These are phyloP conservation scores for Aspidiotus rigidus DNA, from an alignment of 2,888 invertebrate species.

Conservation along the genomic window DNA sequence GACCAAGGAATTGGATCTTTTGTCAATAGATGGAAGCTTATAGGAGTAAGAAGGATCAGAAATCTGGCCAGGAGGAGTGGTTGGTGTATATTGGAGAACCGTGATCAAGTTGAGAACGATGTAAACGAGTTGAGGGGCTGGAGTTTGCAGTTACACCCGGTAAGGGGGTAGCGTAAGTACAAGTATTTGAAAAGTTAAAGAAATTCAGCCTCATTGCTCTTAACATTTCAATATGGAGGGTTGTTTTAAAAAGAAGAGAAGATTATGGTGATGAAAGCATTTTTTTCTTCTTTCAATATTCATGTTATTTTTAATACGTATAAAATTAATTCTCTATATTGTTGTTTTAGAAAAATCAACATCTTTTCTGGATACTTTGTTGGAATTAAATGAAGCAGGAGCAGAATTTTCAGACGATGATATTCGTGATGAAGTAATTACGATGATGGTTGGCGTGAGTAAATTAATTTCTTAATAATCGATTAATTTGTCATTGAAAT, in stretches of 20 bases:
- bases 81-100: no score
- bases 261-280: constrained; percentile 13
- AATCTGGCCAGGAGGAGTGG: no score
- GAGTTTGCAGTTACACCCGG: no score
- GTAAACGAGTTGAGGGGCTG: no score
- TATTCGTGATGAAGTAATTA: constrained; percentile 38
- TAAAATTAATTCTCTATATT: not conserved
- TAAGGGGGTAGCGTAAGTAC: no score
- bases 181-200: no score
- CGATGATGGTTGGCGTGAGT: constrained; percentile 39
- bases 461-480: not conserved
- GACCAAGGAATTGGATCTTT: no score
- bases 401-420: constrained; percentile 37
- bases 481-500: not conserved
- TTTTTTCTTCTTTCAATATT: not conserved
- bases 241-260: not conserved
- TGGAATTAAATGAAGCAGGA: constrained; percentile 37
- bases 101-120: no score
- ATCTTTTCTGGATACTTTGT: constrained; percentile 37
- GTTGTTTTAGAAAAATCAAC: constrained; percentile 34
- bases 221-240: no score
- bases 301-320: not conserved
- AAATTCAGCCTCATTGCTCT: no score
- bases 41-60: no score
- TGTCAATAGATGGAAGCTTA: no score